Evolutionary conservation across 2,888 invertebrate genomes (phyloP).

Genomic region (Stratiomys singularior): DNA sequence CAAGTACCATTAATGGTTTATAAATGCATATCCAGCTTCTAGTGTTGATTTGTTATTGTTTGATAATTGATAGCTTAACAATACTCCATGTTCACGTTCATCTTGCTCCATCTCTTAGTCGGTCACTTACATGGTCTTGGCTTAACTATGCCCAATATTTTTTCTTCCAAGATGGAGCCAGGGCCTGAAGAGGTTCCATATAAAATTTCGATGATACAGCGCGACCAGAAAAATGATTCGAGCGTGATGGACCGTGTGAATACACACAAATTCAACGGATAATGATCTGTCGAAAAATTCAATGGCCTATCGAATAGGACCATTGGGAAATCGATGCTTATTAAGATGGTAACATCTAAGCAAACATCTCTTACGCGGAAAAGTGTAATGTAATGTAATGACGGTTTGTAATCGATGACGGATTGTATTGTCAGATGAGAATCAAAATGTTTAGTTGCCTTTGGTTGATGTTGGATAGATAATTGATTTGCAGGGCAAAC

Average conservation of each 20-base stretch:
- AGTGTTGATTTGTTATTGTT: slow-evolving; percentile 52
- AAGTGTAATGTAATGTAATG: slow-evolving; percentile 41
- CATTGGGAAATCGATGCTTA: slow-evolving; percentile 43
- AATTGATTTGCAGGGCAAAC: slow-evolving; percentile 11
- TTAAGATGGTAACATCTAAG: slow-evolving; percentile 29
- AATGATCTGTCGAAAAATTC: slow-evolving; percentile 42
- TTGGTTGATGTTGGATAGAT: neutral
- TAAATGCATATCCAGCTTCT: slow-evolving; percentile 51
- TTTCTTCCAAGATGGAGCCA: too few relatives aligned
- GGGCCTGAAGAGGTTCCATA: neutral
- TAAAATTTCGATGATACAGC: slow-evolving; percentile 21
- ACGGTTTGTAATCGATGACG: slow-evolving; percentile 39
- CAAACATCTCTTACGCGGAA: slow-evolving; percentile 16
- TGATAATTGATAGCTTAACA: slow-evolving; percentile 52
- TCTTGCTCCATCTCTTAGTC: slow-evolving; percentile 11
- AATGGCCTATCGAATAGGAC: slow-evolving; percentile 13
- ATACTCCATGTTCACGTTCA: slow-evolving; percentile 33
- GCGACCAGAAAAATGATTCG: neutral
- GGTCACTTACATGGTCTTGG: slow-evolving; percentile 15
- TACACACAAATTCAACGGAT: slow-evolving; percentile 24
- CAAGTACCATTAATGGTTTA: slow-evolving; percentile 51
- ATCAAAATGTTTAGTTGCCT: slow-evolving; percentile 30
- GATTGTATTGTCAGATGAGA: slow-evolving; percentile 26
- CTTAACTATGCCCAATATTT: slow-evolving; percentile 1
- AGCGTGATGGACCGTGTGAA: slow-evolving; percentile 32